A percentile compares a stretch with the other conserved stretches of the same genome.
These are phyloP conservation scores for chimpanzee (Pan troglodytes) DNA, from an alignment of 2,113 vertebrate species.

Conservation along the genomic window DNA sequence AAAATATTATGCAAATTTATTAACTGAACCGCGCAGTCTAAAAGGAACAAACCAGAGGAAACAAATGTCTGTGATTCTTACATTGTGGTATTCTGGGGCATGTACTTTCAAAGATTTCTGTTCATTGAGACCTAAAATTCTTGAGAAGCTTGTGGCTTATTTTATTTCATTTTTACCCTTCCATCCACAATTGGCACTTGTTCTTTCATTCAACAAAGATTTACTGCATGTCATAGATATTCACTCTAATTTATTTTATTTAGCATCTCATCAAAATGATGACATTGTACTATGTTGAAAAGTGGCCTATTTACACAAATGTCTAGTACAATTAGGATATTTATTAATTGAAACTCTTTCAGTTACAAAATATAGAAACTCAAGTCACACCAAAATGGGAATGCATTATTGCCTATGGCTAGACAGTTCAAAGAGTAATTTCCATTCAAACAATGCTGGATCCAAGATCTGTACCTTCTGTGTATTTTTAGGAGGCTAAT, in stretches of 20 bases:
- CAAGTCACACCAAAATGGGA: not conserved
- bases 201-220: not conserved
- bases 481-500: not conserved
- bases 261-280: not conserved
- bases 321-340: not conserved
- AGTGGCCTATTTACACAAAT: not conserved
- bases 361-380: not conserved
- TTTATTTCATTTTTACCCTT: constrained; percentile 9
- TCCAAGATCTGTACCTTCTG: not conserved
- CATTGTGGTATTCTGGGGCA: not conserved
- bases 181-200: not conserved
- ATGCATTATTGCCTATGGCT: not conserved
- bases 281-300: not conserved
- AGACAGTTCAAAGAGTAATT: not conserved
- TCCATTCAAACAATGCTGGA: too few relatives aligned
- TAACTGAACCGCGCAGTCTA: not conserved
- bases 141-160: not conserved
- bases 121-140: not conserved
- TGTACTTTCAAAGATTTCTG: not conserved
- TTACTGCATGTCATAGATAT: not conserved
- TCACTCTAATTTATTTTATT: not conserved
- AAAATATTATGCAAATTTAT: not conserved
- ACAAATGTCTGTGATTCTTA: not conserved
- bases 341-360: not conserved
- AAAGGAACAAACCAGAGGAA: not conserved